phyloP scores from a whole-genome alignment of 2,113 vertebrate genomes.

The Lamprotornis superbus region DNA sequence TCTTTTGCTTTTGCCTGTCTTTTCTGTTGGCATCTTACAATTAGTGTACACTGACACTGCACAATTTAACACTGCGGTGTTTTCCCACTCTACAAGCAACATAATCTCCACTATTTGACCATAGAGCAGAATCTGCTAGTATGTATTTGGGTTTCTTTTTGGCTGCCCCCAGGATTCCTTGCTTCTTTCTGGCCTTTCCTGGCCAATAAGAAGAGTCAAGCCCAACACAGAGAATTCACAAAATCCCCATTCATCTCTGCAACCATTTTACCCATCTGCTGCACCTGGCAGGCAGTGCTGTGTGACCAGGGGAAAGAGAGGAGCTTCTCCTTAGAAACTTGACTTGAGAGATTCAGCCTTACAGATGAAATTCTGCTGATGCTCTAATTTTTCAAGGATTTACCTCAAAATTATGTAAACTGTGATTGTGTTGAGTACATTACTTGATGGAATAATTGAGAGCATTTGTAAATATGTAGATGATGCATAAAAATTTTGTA shows the following conservation, averaged over 20 bases:
- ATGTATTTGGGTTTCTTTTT: neutral
- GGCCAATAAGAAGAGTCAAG: neutral
- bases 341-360: neutral
- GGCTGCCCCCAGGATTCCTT: neutral
- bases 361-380: neutral
- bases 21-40: neutral
- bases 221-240: neutral
- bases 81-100: neutral
- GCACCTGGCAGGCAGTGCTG: neutral
- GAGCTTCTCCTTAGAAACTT: neutral
- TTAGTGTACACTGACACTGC: neutral
- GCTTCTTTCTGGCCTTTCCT: neutral
- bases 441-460: constrained; percentile 34
- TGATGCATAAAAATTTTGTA: constrained; percentile 25
- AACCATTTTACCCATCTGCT: neutral
- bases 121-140: neutral
- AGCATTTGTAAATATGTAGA: constrained; percentile 60
- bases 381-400: constrained; percentile 24
- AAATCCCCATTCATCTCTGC: neutral
- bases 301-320: neutral
- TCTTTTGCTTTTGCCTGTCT: neutral
- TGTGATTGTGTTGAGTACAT: constrained; percentile 36
- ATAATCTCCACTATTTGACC: neutral
- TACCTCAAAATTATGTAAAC: constrained; percentile 56
- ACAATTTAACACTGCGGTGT: fast-evolving